These are phyloP conservation scores for Mionectes olivaceus DNA, from an alignment of 2,797 vertebrate species.

Conservation along the genomic window DNA sequence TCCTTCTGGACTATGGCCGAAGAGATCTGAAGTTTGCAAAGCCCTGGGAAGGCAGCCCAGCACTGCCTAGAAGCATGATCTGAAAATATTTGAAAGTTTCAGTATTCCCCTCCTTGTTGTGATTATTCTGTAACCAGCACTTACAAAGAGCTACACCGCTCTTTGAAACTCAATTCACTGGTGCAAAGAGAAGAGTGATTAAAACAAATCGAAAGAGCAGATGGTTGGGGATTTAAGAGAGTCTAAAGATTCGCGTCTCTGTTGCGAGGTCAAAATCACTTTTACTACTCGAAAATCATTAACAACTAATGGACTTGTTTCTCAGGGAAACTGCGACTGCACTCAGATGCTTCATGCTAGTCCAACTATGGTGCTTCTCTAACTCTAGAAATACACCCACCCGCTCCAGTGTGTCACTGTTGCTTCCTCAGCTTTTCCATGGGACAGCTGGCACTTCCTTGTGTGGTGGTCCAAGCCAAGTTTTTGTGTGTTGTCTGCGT, in stretches of 20 bases:
- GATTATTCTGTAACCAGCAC: conserved; percentile 4
- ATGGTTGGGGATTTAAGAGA: conserved; percentile 20
- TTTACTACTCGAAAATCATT: background rate
- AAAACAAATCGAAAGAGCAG: conserved; percentile 1
- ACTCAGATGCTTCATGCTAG: background rate
- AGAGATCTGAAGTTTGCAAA: conserved; percentile 25
- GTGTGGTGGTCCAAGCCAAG: background rate
- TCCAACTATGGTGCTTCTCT: background rate
- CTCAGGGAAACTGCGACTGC: background rate
- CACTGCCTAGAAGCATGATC: background rate
- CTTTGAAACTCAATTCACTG: conserved; percentile 35
- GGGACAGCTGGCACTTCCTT: background rate
- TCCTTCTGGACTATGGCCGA: conserved; percentile 16
- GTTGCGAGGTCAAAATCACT: background rate
- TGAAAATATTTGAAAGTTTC: conserved; percentile 11
- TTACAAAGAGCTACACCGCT: conserved; percentile 8
- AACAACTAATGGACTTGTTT: background rate
- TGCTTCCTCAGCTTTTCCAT: background rate
- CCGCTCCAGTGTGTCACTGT: background rate
- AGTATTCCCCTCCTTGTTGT: background rate
- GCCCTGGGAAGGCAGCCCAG: background rate
- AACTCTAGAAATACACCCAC: background rate
- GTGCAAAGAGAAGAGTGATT: conserved; percentile 25
- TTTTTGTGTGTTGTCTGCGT: background rate
- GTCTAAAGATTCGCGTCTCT: background rate